Evolutionary conservation across 2,113 vertebrate species (phyloP).

Genomic region (Pungitius pungitius): DNA sequence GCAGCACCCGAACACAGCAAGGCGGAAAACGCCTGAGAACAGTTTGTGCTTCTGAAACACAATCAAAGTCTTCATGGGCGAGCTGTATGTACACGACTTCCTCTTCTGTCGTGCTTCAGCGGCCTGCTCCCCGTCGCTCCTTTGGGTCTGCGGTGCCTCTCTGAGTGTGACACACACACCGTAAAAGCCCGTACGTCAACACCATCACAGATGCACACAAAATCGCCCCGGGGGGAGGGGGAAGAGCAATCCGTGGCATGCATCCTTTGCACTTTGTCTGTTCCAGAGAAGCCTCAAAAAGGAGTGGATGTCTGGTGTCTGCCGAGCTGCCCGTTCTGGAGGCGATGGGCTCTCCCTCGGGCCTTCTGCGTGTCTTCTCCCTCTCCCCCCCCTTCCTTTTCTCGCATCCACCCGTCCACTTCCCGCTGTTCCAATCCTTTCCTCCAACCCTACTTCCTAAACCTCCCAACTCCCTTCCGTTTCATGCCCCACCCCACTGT

Average conservation of each 20-base stretch:
- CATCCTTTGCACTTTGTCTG: slow-evolving; percentile 24
- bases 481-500: slow-evolving; percentile 18
- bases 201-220: slow-evolving; percentile 58
- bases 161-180: slow-evolving; percentile 23
- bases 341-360: slow-evolving; percentile 44
- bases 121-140: too few species aligned
- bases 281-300: slow-evolving; percentile 45
- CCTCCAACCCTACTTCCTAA: slow-evolving; percentile 16
- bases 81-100: slow-evolving; percentile 7
- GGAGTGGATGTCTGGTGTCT: slow-evolving; percentile 37
- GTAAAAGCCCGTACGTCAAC: slow-evolving; percentile 50
- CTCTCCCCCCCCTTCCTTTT: slow-evolving; percentile 26
- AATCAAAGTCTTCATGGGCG: background rate
- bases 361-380: slow-evolving; percentile 6
- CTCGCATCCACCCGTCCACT: slow-evolving; percentile 47
- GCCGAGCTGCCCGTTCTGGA: slow-evolving; percentile 33
- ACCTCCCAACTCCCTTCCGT: slow-evolving; percentile 1
- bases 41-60: background rate
- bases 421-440: background rate
- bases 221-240: slow-evolving; percentile 39
- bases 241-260: slow-evolving; percentile 39
- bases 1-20: background rate
- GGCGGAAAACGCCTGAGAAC: background rate
- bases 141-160: too few species aligned
- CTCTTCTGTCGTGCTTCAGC: slow-evolving; percentile 9